Evolutionary conservation across 2,113 vertebrate species (phyloP), one percentile per base, ranked within the genome.

Genomic region (Paratilapia polleni): DNA sequence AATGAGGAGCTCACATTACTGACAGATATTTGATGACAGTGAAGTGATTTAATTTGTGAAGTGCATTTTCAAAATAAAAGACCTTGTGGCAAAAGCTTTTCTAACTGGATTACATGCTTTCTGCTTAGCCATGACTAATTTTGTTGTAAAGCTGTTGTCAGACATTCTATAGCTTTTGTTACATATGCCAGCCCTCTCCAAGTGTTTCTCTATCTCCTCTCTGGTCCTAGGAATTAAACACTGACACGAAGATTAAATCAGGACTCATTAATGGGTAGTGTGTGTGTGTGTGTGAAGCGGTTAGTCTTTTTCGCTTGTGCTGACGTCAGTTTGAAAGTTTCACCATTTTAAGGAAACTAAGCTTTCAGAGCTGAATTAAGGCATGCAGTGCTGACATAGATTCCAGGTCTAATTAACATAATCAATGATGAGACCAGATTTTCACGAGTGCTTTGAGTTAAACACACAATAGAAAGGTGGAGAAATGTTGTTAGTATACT

Each of bases 81-180:
- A 61, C 66, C 66, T 49, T 4, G 20, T 43, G 14, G 41, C 84
- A 70, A 4, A 58, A 60, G 84, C 84, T 86, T 76, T 54, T 84
- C 2, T 92, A 94, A 93, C 47, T 84, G 93, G 93, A 94, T 94
- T 94, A 93, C 90, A 93, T 91, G 90, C 84, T 43, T 76, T 84
- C 49, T 89, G 82, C 34, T 85, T 85, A 56, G 78, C 91, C 77
- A 10, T 91, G 92, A 91, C 93, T 87, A 90, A 93, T 79, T 88
- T 82, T 77, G 57, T 88, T 89, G 58, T 62, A 82, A 81, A 87
- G 91, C 89, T 81, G 79, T 85, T 92, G 87, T 93, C 86, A 82
- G 57, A 79, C 76, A 68, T 88, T 88, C 77, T 90, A 54, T 85
- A 75, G 90, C 89, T 86, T 86, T 91, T 91, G 88, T 92, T 85